Evolutionary conservation across 23 tunicate species (phyloP), one percentile per base, ranked within the genome.

Genomic region (Styela clava): DNA sequence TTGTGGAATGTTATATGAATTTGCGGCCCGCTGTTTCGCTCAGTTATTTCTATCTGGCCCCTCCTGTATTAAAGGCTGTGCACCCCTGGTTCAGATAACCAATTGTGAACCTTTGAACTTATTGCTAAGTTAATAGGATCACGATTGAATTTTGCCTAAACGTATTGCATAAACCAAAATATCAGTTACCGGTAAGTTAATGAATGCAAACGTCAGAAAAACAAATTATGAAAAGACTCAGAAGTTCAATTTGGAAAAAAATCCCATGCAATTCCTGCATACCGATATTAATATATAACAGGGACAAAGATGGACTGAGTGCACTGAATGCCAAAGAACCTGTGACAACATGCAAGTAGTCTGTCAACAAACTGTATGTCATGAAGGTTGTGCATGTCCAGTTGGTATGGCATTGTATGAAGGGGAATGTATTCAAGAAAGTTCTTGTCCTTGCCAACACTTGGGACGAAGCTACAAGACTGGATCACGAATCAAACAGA

Each of bases 311-410:
- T 93, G 98, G 98, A 76, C 68, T 84, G 80, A 87, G 21, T 93
- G 98, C 35, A 93, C 98, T 28, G 92, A 93, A 76, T 93, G 98
- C 64, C 98, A 93, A 68, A 70, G 72, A 61, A 87, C 98, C 2
- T 93, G 98, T 36, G 93, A 84, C 79, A 93, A 84, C 82, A 78
- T 77, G 93, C 85, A 93, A 28, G 74, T 87, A 34, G 73, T 81
- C 3, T 93, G 98, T 44, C 87, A 83, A 63, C 89, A 84, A 68
- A 56, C 69, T 1, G 68, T 30, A 68, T 93, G 98, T 71, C 87
- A 77, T 63, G 98, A 93, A 62, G 98, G 98, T 16, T 93, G 98
- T 32, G 88, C 83, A 32, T 93, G 98, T 77, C 89, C 98, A 35
- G 83, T 33, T 1, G 93, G 93, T 2, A 84, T 81, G 26, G 93